Evolutionary conservation across 1,140 invertebrate species (phyloP).

Genomic region (Drosophila nigrodunni): DNA sequence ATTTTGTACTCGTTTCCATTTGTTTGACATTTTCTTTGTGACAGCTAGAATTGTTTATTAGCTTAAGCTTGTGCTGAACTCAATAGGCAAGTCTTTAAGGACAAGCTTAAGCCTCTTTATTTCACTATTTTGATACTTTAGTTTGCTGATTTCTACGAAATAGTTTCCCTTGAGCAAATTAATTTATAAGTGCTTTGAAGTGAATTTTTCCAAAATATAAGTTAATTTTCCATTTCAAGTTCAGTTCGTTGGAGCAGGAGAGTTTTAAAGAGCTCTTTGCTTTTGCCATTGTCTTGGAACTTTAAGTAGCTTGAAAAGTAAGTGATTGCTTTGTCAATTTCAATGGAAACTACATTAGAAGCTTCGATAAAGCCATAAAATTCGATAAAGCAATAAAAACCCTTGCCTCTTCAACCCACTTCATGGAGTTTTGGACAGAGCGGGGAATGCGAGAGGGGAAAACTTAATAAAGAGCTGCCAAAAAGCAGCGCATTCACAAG

Average conservation of each 20-base stretch:
- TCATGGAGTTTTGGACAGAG: not conserved
- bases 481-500: constrained; percentile 62
- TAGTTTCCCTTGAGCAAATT: not conserved
- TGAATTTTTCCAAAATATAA: not conserved
- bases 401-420: not conserved
- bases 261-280: not conserved
- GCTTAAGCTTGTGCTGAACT: not conserved
- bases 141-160: not conserved
- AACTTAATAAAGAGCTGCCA: constrained; percentile 78
- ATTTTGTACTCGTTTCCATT: no score
- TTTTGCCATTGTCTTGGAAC: not conserved
- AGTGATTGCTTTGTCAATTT: constrained; percentile 40
- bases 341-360: constrained; percentile 63
- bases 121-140: not conserved
- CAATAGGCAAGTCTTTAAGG: no score
- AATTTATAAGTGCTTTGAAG: constrained; percentile 2
- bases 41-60: not conserved
- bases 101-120: not conserved
- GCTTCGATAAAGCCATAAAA: constrained; percentile 79
- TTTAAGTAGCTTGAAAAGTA: constrained; percentile 6
- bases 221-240: constrained; percentile 11
- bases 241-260: not conserved
- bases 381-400: constrained; percentile 76
- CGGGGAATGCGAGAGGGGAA: constrained; percentile 31
- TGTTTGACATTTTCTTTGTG: no score